Evolutionary conservation across 2,113 vertebrate genomes (phyloP).

Genomic region (Glareola pratincola): DNA sequence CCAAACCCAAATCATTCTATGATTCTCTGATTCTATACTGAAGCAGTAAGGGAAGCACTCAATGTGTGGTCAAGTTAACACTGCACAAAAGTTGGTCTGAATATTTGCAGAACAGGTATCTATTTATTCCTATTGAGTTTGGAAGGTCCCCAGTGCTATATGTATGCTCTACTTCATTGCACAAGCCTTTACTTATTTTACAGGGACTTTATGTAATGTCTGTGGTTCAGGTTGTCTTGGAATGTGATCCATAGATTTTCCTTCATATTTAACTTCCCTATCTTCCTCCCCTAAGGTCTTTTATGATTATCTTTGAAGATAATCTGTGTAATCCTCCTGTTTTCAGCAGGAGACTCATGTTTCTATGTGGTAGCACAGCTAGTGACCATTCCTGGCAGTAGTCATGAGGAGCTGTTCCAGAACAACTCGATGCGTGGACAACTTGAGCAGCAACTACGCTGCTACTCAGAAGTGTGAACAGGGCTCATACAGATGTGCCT

Average conservation of each 20-base stretch:
- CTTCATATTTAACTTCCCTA: neutral
- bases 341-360: neutral
- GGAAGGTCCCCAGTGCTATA: neutral
- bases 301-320: neutral
- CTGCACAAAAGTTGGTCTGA: neutral
- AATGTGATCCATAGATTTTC: neutral
- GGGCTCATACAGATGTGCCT: neutral
- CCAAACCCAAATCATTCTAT: too few relatives aligned
- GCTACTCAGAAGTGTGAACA: neutral
- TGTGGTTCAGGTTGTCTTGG: neutral
- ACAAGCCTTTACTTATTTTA: constrained; percentile 19
- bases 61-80: neutral
- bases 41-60: neutral
- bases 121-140: constrained; percentile 1
- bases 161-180: neutral
- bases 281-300: neutral
- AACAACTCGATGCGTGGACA: neutral
- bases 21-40: neutral
- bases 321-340: neutral
- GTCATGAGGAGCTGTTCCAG: neutral
- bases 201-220: neutral
- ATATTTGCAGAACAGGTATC: neutral
- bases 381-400: neutral
- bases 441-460: neutral
- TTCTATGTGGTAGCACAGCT: neutral